phyloP scores from a whole-genome alignment of 1,140 invertebrate species.

The Fopius arisanus region DNA sequence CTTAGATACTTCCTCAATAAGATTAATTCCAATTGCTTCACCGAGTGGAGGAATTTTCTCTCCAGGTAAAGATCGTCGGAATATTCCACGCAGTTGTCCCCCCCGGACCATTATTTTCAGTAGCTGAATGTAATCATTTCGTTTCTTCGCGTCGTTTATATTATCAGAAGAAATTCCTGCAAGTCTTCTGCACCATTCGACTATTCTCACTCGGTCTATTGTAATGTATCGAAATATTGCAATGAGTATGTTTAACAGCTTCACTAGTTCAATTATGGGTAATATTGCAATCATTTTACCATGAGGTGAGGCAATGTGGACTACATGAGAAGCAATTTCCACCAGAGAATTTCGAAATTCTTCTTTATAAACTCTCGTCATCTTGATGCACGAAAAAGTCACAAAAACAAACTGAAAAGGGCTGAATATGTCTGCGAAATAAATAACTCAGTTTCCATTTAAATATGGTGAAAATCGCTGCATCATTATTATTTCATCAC shows the following conservation, averaged over 20 bases:
- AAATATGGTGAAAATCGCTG: slow-evolving; percentile 59
- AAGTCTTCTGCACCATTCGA: slow-evolving; percentile 63
- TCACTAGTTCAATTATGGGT: too few relatives aligned
- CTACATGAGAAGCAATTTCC: slow-evolving; percentile 41
- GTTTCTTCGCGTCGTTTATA: slow-evolving; percentile 57
- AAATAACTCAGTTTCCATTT: slow-evolving; percentile 18
- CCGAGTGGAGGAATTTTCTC: slow-evolving; percentile 51
- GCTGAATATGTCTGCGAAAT: slow-evolving; percentile 8
- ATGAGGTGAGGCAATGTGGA: slow-evolving; percentile 38
- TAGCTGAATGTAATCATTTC: slow-evolving; percentile 64
- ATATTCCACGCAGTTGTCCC: slow-evolving; percentile 60
- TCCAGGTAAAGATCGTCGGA: slow-evolving; percentile 54
- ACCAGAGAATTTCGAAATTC: slow-evolving; percentile 45
- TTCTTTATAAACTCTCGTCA: slow-evolving; percentile 40
- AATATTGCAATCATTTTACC: slow-evolving; percentile 36
- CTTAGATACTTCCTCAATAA: slow-evolving; percentile 51
- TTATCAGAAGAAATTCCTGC: slow-evolving; percentile 53
- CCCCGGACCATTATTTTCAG: slow-evolving; percentile 62
- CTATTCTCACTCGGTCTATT: slow-evolving; percentile 64
- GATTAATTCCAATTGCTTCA: slow-evolving; percentile 55
- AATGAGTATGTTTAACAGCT: too few relatives aligned
- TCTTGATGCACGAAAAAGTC: neutral
- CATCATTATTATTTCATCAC: slow-evolving; percentile 54
- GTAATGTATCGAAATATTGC: too few relatives aligned
- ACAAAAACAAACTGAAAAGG: neutral